Percentiles rank a stretch among this genome's conserved stretches.
Evolutionary conservation across 1,140 invertebrate genomes (phyloP).

Genomic region (Oryzaephilus surinamensis): DNA sequence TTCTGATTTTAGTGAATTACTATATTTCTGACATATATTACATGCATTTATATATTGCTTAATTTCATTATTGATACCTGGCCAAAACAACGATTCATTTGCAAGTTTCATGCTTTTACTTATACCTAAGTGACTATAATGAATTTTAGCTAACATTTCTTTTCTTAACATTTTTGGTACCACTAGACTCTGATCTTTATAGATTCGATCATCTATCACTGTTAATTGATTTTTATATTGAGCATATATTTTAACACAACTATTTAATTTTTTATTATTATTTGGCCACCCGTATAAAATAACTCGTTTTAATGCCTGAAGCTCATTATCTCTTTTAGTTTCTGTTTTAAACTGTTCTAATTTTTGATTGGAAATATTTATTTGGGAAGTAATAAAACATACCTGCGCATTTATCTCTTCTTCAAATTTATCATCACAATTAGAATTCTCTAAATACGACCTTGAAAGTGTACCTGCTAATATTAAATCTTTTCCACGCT

Average conservation of each 20-base stretch:
- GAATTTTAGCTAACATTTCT: slow-evolving; percentile 11
- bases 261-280: slow-evolving; percentile 1
- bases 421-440: slow-evolving; percentile 2
- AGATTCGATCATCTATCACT: neutral
- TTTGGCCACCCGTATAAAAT: slow-evolving; percentile 8
- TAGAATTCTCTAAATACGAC: neutral
- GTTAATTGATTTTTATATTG: slow-evolving; percentile 4
- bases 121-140: slow-evolving; percentile 15
- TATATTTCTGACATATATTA: slow-evolving; percentile 27
- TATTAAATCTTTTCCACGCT: slow-evolving; percentile 31
- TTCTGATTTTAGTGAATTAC: slow-evolving; percentile 26
- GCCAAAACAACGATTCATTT: slow-evolving; percentile 35
- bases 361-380: neutral
- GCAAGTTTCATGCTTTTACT: slow-evolving; percentile 13
- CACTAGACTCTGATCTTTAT: slow-evolving; percentile 6
- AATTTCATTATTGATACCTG: slow-evolving; percentile 32
- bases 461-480: slow-evolving; percentile 37
- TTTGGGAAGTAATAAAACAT: slow-evolving; percentile 6
- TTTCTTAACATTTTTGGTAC: slow-evolving; percentile 7
- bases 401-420: too few species aligned
- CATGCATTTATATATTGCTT: slow-evolving; percentile 34
- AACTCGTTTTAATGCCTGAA: neutral
- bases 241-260: slow-evolving; percentile 4
- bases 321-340: neutral
- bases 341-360: slow-evolving; percentile 1